phyloP scores from a whole-genome alignment of 2,888 invertebrate species.

The Monoplex corrugatus region DNA sequence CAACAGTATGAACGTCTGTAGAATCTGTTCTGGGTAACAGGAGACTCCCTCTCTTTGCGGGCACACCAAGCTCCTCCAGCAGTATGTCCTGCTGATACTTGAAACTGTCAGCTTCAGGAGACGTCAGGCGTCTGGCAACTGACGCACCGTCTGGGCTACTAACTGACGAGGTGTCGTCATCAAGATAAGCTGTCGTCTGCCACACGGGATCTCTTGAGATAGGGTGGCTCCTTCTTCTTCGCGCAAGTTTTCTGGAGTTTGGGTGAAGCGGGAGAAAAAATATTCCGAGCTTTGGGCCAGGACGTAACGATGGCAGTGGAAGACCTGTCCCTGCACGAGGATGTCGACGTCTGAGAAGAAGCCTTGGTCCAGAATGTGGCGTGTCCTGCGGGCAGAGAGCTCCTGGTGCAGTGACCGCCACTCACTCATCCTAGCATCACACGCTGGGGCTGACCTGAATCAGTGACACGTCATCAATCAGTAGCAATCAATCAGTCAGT shows the following conservation, averaged over 20 bases:
- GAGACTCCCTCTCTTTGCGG: background rate
- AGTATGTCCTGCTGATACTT: background rate
- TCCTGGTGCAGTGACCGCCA: slow-evolving; percentile 16
- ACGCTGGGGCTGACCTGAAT: background rate
- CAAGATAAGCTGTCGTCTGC: background rate
- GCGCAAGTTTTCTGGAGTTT: background rate
- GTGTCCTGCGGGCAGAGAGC: background rate
- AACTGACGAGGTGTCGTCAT: background rate
- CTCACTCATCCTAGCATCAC: background rate
- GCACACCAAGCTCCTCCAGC: background rate
- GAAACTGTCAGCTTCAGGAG: background rate
- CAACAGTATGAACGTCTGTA: no score
- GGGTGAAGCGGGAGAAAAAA: background rate
- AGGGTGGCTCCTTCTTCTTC: background rate
- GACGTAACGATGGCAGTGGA: slow-evolving; percentile 42
- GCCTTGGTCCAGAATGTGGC: background rate
- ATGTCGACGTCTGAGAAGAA: slow-evolving; percentile 33
- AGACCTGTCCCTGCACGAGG: slow-evolving; percentile 27
- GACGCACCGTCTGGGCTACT: background rate
- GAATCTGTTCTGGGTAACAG: background rate
- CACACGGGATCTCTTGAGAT: background rate
- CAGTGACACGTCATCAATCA: no score
- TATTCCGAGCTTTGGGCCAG: slow-evolving; percentile 33
- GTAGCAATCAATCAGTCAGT: background rate
- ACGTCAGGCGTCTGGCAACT: background rate